Conservation (phyloP, 2,888 invertebrate species). For the Bembecia ichneumoniformis region DNA sequence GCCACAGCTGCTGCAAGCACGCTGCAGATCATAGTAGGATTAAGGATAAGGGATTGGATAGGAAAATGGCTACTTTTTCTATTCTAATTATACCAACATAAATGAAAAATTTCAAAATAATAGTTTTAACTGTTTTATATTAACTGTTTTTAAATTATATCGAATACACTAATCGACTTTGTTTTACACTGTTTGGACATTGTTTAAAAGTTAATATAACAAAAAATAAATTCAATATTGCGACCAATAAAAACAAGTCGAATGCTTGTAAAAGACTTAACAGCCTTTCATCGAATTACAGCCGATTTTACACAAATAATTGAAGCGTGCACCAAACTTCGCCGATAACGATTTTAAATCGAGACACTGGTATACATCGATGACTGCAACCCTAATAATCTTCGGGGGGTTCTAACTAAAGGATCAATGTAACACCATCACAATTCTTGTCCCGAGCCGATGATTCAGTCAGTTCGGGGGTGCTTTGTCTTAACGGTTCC, state of each 20-base stretch:
- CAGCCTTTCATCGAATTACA: slow-evolving; percentile 40
- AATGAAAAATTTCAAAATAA: no score
- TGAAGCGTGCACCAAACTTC: slow-evolving; percentile 15
- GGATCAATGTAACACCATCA: neutral
- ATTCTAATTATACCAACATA: no score
- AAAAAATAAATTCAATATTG: neutral
- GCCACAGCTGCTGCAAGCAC: no score
- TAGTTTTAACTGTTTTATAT: no score
- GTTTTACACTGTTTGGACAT: no score
- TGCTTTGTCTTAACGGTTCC: slow-evolving; percentile 1
- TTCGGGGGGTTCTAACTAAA: neutral
- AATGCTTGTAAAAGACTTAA: slow-evolving; percentile 15
- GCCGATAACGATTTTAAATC: neutral
- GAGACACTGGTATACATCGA: neutral
- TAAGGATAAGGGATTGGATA: no score
- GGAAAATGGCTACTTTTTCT: no score
- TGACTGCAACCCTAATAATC: neutral
- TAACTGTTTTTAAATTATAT: no score
- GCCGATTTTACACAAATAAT: slow-evolving; percentile 28
- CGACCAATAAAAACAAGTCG: slow-evolving; percentile 20
- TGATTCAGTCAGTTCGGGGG: slow-evolving; percentile 1
- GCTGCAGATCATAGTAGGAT: no score
- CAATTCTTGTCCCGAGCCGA: neutral
- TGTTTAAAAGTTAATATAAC: no score
- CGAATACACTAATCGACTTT: no score